Percentiles rank a stretch among this genome's conserved stretches.
Evolutionary conservation across 2,113 vertebrate genomes (phyloP).

Genomic region (Triplophysa tibetana): DNA sequence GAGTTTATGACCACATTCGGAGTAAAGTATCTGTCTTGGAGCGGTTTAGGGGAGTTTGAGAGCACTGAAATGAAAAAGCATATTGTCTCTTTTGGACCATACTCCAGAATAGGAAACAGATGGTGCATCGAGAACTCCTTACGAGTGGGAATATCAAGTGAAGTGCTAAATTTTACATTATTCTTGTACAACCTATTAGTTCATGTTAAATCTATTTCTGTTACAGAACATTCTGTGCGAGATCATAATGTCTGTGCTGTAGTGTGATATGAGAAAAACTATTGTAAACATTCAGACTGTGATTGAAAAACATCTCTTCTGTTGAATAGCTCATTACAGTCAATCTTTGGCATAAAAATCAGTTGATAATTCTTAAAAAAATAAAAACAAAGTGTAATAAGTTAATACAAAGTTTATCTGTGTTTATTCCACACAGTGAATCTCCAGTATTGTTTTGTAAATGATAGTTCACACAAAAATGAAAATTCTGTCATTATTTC

Average conservation of each 20-base stretch:
- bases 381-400: too few species aligned
- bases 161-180: not conserved
- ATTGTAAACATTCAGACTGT: not conserved
- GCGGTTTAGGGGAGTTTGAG: slow-evolving; percentile 16
- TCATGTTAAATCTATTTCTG: too few species aligned
- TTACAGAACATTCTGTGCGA: too few species aligned
- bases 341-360: not conserved
- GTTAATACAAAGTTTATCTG: too few species aligned
- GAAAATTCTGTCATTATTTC: too few species aligned
- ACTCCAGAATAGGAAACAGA: slow-evolving; percentile 29
- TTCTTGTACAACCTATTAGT: too few species aligned
- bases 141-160: slow-evolving; percentile 12
- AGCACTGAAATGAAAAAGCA: slow-evolving; percentile 14
- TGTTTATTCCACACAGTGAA: too few species aligned
- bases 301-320: not conserved
- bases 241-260: not conserved
- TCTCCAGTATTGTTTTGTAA: too few species aligned
- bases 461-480: too few species aligned
- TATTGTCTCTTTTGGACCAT: slow-evolving; percentile 26
- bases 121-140: slow-evolving; percentile 1
- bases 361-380: not conserved
- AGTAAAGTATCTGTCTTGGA: slow-evolving; percentile 21
- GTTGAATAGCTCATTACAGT: not conserved
- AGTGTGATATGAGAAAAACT: not conserved
- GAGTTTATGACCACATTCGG: slow-evolving; percentile 17